Evolutionary conservation across 2,797 vertebrate genomes (phyloP), one percentile per base, ranked within the genome.

Genomic region (Microctenopoma stevenorrisi): DNA sequence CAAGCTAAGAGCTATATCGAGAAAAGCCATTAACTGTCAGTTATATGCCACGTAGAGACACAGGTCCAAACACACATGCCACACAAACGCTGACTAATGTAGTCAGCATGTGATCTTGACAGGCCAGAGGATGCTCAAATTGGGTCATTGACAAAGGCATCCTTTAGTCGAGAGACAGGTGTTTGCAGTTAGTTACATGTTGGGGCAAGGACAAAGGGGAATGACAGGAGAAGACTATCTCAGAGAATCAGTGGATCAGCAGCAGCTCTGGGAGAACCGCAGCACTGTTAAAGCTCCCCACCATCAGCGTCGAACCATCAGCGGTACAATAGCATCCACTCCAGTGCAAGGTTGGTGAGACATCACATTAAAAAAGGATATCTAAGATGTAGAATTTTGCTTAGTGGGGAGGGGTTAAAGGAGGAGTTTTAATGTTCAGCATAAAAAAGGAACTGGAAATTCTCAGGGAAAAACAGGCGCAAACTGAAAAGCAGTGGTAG

Each of bases 1-100:
- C 65, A 84, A 81, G 79, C 75, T 68, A 61, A 72, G 53, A 67
- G 72, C 76, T 71, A 51, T 61, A 84, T 76, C 72, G 52, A 57
- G 58, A 72, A 78, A 80, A 79, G 62, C 68, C 62, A 74, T 83
- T 68, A 81, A 55, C 52, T 67, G 66, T 65, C 48, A 80, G 66
- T 55, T 85, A 74, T 81, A 76, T 74, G 64, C 68, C 44, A 50
- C n/a, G 28, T 48, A 68, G 54, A 74, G 51, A 84, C 43, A 82
- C 75, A 52, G 55, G 70, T 76, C 18, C 63, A 63, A 30, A 60
- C 48, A 40, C n/a, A 25, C 53, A 11, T 3, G 43, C 56, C 73
- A 64, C 60, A 78, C 54, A 54, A 65, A 66, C 4, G 12, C 75
- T 64, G 68, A 81, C 67, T 77, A 74, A 80, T 71, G 74, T 57